Evolutionary conservation across 2,888 invertebrate species (phyloP).

Genomic region (Cerastis rubricosa): DNA sequence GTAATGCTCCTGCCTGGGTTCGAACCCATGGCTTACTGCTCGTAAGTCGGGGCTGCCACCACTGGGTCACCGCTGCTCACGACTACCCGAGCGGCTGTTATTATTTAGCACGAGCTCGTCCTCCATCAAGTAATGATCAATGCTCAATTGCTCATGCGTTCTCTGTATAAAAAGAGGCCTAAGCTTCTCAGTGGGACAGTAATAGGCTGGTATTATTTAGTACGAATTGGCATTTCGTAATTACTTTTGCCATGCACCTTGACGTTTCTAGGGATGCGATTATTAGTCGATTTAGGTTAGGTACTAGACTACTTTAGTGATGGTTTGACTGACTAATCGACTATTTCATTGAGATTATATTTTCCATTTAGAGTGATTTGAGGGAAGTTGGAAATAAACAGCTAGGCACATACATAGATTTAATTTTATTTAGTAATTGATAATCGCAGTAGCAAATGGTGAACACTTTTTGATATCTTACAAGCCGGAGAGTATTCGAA

Average conservation of each 20-base stretch:
- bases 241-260: not conserved
- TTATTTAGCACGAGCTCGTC: too few species aligned
- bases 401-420: not conserved
- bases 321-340: not conserved
- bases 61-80: too few species aligned
- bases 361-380: not conserved
- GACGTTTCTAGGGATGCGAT: slow-evolving; percentile 19
- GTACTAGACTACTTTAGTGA: slow-evolving; percentile 20
- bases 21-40: too few species aligned
- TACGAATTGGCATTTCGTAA: not conserved
- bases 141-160: not conserved
- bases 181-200: not conserved
- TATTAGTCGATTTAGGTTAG: slow-evolving; percentile 23
- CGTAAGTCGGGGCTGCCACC: too few species aligned
- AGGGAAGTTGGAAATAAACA: not conserved
- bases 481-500: not conserved
- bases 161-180: not conserved
- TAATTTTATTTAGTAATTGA: not conserved
- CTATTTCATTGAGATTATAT: not conserved
- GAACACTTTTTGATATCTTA: not conserved
- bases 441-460: not conserved
- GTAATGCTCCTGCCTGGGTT: too few species aligned
- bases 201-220: not conserved
- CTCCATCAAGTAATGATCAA: not conserved
- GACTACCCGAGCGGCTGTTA: too few species aligned